These are phyloP conservation scores for Lepus oiostolus DNA, from an alignment of 2,797 vertebrate genomes.

Conservation along the genomic window DNA sequence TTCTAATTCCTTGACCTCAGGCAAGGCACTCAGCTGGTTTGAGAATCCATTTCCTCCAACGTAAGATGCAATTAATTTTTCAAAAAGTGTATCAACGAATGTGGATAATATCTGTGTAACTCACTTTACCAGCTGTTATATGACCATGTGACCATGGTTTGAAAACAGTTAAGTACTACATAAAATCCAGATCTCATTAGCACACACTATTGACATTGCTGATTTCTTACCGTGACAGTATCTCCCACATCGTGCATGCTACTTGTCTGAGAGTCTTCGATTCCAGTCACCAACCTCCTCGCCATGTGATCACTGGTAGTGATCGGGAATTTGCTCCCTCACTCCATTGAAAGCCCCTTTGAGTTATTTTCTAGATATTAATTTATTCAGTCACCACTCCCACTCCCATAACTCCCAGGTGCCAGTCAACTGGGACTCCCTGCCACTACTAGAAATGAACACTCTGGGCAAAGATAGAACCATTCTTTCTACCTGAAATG, in stretches of 20 bases:
- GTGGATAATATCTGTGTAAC: not conserved
- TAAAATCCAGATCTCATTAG: not conserved
- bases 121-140: not conserved
- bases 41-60: not conserved
- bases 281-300: not conserved
- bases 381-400: constrained; percentile 47
- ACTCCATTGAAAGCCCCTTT: not conserved
- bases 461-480: too few species aligned
- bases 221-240: not conserved
- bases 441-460: not conserved
- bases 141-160: not conserved
- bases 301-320: not conserved
- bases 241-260: not conserved
- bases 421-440: not conserved
- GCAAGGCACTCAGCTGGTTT: not conserved
- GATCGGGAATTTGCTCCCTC: not conserved
- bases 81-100: not conserved
- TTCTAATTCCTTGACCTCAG: not conserved
- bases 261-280: not conserved
- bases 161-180: constrained; percentile 2
- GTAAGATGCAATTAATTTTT: not conserved
- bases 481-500: not conserved
- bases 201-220: not conserved
- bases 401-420: not conserved
- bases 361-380: constrained; percentile 59